A percentile compares a stretch with the other conserved stretches of the same genome.
phyloP scores from a whole-genome alignment of 2,888 invertebrate species.

The Candidula unifasciata region DNA sequence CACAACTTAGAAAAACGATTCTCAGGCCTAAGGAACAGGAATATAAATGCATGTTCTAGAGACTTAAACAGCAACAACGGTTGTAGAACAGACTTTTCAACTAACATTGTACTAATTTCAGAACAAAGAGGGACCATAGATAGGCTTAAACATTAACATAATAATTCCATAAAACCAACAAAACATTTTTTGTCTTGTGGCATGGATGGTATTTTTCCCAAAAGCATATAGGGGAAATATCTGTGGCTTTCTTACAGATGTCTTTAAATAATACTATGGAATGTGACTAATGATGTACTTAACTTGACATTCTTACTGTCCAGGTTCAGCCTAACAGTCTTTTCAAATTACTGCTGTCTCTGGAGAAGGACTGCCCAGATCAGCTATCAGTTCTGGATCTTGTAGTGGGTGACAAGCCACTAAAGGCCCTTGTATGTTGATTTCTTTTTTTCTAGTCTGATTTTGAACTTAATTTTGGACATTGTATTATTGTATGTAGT shows the following conservation, averaged over 20 bases:
- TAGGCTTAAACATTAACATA: too few relatives aligned
- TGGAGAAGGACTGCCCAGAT: constrained; percentile 87
- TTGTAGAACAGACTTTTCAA: too few relatives aligned
- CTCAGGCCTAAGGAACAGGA: too few relatives aligned
- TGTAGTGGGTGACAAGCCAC: constrained; percentile 81
- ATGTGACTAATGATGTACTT: background rate
- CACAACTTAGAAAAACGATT: too few relatives aligned
- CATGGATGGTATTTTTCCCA: background rate
- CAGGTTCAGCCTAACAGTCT: constrained; percentile 79
- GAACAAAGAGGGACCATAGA: too few relatives aligned
- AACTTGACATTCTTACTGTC: background rate
- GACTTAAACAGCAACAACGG: too few relatives aligned
- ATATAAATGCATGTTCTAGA: too few relatives aligned
- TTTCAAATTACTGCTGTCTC: constrained; percentile 91
- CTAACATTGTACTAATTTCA: too few relatives aligned
- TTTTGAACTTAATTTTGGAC: background rate
- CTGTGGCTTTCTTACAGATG: background rate
- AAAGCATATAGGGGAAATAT: background rate
- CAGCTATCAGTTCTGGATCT: constrained; percentile 80
- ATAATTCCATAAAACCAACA: background rate
- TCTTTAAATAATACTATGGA: background rate
- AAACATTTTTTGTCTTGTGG: too few relatives aligned
- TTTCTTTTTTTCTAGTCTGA: background rate
- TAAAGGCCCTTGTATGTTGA: constrained; percentile 80
- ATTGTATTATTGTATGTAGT: background rate